Base-by-base conservation (phyloP, 2,797 vertebrate species). In the Myioborus melanocephalus region DNA sequence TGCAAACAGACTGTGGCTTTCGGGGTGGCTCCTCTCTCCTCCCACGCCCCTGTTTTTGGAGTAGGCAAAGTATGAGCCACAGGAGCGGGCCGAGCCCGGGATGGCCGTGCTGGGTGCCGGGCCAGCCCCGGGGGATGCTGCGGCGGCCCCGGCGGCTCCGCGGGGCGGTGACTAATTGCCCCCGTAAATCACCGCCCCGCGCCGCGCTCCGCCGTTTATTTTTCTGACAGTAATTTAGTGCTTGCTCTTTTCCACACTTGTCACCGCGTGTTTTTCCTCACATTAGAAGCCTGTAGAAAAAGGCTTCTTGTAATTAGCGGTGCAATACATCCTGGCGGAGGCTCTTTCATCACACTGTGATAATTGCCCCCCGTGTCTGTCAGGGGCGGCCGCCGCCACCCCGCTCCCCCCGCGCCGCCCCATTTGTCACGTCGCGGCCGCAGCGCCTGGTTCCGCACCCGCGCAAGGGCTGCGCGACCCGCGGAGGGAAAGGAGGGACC, bases 161-260 rank as follows among this genome's bases (percentile, higher is more conserved):
- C 98, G 98, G 99, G 99, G 99, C 98, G 98, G 99, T 99, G 98
- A 98, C 98, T 99, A 99, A 99, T 99, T 99, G 99, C 99, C 99
- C 99, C 99, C 98, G 99, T 99, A 99, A 99, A 99, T 99, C 99
- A 99, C 98, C 52, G 97, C 93, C 95, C 98, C 80, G 98, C 98
- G 97, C 97, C 96, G 97, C 97, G 97, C 98, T 98, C 98, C 98
- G 98, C 98, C 99, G 99, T 99, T 99, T 99, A 99, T 99, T 99
- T 99, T 99, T 99, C 98, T 99, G 99, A 99, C 99, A 99, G 99
- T 99, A 99, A 99, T 99, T 99, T 99, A 99, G 98, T 99, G 98
- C 98, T 98, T 99, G 99, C 99, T 99, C 99, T 99, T 99, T 99
- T 99, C 99, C 99, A 99, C 99, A 99, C 99, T 99, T 99, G 99